Evolutionary conservation across 2,113 vertebrate species (phyloP).

Genomic region (Strix uralensis): DNA sequence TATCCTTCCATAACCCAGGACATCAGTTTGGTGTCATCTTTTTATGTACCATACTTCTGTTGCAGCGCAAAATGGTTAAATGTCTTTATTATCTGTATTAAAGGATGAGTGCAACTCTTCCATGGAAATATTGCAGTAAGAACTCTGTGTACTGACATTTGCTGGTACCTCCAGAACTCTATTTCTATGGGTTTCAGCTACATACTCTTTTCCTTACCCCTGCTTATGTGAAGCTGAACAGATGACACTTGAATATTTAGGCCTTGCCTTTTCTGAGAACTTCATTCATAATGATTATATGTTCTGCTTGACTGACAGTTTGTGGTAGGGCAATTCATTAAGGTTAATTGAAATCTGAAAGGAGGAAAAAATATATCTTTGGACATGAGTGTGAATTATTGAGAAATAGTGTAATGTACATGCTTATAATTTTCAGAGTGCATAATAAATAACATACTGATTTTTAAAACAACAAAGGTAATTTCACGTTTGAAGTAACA

Average conservation of each 20-base stretch:
- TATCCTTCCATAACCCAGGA: neutral
- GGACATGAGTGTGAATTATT: neutral
- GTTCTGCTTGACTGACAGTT: slow-evolving; percentile 41
- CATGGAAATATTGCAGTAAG: neutral
- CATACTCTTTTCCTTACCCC: neutral
- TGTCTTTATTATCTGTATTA: neutral
- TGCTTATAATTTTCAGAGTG: neutral
- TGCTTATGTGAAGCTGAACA: neutral
- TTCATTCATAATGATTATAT: neutral
- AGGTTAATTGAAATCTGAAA: slow-evolving; percentile 35
- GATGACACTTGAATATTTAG: neutral
- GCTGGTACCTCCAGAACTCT: neutral
- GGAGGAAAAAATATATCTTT: neutral
- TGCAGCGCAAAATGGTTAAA: neutral
- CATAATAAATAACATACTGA: neutral
- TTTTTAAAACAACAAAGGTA: neutral
- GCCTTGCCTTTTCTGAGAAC: neutral
- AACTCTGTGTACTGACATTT: neutral
- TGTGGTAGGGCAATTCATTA: slow-evolving; percentile 26
- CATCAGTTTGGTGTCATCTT: neutral
- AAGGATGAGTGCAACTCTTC: neutral
- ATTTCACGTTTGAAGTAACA: neutral
- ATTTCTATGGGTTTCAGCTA: neutral
- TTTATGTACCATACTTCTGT: neutral
- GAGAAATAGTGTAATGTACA: neutral